Evolutionary conservation across 2,113 vertebrate species (phyloP).

Genomic region (Pycnonotus jocosus): DNA sequence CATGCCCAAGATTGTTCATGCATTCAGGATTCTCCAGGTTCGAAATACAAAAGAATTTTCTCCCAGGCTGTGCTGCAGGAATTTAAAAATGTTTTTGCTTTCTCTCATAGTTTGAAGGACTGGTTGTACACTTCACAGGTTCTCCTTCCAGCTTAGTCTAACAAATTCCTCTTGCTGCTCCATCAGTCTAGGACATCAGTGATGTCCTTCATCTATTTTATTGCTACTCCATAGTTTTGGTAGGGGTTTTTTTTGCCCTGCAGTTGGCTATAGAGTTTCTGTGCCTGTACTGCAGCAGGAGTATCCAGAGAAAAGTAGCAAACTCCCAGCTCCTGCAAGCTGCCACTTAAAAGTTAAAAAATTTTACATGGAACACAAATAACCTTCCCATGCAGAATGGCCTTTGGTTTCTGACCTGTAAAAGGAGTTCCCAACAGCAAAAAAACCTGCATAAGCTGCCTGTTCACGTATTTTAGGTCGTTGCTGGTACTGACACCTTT

Average conservation of each 20-base stretch:
- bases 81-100: background rate
- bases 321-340: background rate
- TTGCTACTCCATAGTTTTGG: background rate
- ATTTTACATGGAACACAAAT: background rate
- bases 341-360: background rate
- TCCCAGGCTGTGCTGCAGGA: background rate
- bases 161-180: background rate
- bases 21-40: background rate
- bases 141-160: background rate
- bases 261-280: background rate
- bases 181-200: background rate
- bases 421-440: background rate
- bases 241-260: background rate
- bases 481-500: background rate
- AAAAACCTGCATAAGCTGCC: rapidly evolving
- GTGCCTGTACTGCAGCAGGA: background rate
- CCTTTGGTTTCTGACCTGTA: background rate
- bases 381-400: background rate
- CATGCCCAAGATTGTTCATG: background rate
- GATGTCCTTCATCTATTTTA: background rate
- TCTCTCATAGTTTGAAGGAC: background rate
- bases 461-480: background rate
- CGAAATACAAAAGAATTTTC: background rate
- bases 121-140: background rate
- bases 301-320: rapidly evolving